phyloP scores from a whole-genome alignment of 2,888 invertebrate species.

The Acrobeloides nanus region DNA sequence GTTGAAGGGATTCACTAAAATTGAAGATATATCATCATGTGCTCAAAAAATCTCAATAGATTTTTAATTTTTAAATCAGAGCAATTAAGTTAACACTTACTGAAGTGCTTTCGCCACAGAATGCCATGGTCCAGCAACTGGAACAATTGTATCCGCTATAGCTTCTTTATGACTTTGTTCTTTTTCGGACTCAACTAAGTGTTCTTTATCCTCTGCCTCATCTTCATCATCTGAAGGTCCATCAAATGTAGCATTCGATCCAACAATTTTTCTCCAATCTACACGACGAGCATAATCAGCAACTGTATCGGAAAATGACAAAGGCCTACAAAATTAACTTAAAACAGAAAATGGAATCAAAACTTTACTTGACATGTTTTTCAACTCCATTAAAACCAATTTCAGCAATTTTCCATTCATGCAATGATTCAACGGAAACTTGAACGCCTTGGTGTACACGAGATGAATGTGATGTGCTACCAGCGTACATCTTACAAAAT shows the following conservation, averaged over 20 bases:
- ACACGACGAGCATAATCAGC: constrained; percentile 35
- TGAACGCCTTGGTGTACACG: too few species aligned
- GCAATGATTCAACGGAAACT: constrained; percentile 22
- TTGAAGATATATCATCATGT: not conserved
- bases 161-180: constrained; percentile 4
- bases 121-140: constrained; percentile 51
- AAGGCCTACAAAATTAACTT: constrained; percentile 26
- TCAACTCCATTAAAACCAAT: constrained; percentile 41
- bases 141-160: constrained; percentile 16
- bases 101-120: constrained; percentile 45
- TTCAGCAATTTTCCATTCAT: constrained; percentile 44
- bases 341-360: constrained; percentile 1
- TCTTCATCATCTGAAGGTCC: constrained; percentile 13
- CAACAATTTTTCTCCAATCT: constrained; percentile 40
- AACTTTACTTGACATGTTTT: not conserved
- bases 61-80: not conserved
- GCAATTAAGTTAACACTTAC: constrained; percentile 20
- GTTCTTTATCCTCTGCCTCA: constrained; percentile 17
- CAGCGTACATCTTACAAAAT: too few species aligned
- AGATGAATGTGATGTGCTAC: too few species aligned
- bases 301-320: constrained; percentile 37
- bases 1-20: constrained; percentile 41
- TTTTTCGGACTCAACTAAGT: constrained; percentile 14
- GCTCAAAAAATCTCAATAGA: not conserved
- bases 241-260: constrained; percentile 27